Conservation (phyloP, 2,113 vertebrate genomes). For the Chitala chitala region DNA sequence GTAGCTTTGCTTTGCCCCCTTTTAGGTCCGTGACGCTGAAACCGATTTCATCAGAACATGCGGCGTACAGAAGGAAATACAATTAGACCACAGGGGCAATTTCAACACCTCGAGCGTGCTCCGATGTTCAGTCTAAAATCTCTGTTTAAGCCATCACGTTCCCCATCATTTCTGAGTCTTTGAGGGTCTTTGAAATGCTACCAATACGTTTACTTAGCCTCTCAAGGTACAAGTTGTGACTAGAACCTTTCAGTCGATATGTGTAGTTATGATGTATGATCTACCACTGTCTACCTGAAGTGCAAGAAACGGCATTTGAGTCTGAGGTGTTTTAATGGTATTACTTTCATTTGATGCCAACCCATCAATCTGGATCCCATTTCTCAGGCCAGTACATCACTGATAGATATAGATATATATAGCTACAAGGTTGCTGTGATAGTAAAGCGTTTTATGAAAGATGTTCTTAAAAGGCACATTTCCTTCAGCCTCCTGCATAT, state of each 20-base stretch:
- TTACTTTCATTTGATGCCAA: background rate
- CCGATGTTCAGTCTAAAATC: background rate
- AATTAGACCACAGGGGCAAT: background rate
- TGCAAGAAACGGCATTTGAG: too few species aligned
- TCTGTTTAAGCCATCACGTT: too few species aligned
- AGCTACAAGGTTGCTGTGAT: background rate
- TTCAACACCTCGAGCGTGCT: too few species aligned
- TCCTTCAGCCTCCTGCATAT: background rate
- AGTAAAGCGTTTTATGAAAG: constrained; percentile 13
- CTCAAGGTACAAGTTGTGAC: too few species aligned
- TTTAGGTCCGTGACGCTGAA: background rate
- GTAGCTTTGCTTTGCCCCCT: constrained; percentile 51
- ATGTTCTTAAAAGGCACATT: background rate
- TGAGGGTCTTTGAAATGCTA: too few species aligned
- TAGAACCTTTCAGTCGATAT: too few species aligned
- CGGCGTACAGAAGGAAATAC: background rate
- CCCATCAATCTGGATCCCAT: background rate
- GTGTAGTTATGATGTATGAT: too few species aligned
- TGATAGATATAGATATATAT: background rate
- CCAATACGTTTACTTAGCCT: too few species aligned
- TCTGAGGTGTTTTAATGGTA: background rate
- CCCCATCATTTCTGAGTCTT: too few species aligned
- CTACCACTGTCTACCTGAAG: too few species aligned
- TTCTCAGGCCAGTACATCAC: background rate
- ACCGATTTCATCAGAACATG: background rate